These are phyloP conservation scores for Rotaria socialis DNA, from an alignment of 2,888 invertebrate genomes.

Conservation along the genomic window DNA sequence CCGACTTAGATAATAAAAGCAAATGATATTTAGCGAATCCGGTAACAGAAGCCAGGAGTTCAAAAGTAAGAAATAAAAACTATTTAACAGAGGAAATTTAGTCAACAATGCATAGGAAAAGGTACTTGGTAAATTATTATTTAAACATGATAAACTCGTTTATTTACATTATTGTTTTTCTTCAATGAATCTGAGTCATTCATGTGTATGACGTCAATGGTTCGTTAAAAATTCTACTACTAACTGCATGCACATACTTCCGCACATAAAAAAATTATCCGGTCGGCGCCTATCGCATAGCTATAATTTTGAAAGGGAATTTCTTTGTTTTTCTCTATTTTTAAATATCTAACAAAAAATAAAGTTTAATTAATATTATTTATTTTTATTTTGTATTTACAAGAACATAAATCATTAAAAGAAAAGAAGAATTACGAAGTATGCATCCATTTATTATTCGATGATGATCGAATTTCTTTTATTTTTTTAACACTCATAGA, in stretches of 20 bases:
- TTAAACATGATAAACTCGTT: background rate
- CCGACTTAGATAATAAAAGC: background rate
- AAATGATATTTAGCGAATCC: no score
- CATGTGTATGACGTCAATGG: background rate
- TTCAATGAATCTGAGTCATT: background rate
- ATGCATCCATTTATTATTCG: no score
- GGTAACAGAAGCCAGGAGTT: no score
- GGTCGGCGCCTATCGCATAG: background rate
- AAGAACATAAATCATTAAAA: background rate
- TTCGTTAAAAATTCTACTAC: background rate
- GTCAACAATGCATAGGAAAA: background rate
- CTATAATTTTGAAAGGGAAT: background rate
- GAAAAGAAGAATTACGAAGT: no score
- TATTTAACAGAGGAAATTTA: no score
- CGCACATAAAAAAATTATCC: background rate
- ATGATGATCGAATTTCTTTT: background rate
- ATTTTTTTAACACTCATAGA: background rate
- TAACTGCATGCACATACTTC: background rate
- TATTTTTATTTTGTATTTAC: background rate
- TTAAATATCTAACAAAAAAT: background rate
- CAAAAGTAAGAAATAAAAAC: background rate
- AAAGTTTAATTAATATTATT: background rate
- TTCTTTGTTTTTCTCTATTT: background rate
- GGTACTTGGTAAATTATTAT: background rate
- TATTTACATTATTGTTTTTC: background rate